Percentiles rank a stretch among this genome's conserved stretches.
Conservation (phyloP, 2,888 invertebrate species). For the Rhaphigaster nebulosa region DNA sequence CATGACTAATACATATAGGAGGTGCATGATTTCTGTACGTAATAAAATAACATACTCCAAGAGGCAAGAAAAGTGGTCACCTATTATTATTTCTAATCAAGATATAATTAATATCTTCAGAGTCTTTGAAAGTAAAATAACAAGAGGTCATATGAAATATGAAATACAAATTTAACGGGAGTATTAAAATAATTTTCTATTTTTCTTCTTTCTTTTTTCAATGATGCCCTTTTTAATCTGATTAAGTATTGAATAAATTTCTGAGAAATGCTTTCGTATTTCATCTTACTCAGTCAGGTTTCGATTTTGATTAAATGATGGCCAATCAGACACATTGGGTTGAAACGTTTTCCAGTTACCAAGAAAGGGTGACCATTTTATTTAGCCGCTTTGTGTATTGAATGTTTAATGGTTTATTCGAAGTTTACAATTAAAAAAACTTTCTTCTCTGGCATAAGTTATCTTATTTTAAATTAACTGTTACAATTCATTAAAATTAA, state of each 20-base stretch:
- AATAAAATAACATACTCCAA: not conserved
- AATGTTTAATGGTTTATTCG: not conserved
- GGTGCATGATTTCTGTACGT: not conserved
- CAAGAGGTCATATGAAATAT: not conserved
- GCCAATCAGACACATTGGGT: too few relatives aligned
- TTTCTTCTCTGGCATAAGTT: not conserved
- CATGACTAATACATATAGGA: constrained; percentile 7
- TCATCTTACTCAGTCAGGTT: too few relatives aligned
- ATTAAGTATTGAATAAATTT: too few relatives aligned
- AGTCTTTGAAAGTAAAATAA: not conserved
- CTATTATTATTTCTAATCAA: not conserved
- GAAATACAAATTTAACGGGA: not conserved
- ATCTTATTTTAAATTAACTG: not conserved
- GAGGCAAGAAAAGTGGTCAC: not conserved
- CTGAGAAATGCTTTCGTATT: too few relatives aligned
- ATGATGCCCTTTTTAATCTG: too few relatives aligned
- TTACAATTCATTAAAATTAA: not conserved
- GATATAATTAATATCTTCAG: not conserved
- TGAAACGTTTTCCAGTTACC: too few relatives aligned
- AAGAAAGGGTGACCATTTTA: not conserved
- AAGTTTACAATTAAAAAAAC: not conserved
- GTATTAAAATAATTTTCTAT: too few relatives aligned
- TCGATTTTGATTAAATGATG: too few relatives aligned
- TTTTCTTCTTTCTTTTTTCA: too few relatives aligned
- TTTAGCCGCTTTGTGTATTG: too few relatives aligned